Conservation (phyloP, 1,140 invertebrate species). For the Temnothorax longispinosus region DNA sequence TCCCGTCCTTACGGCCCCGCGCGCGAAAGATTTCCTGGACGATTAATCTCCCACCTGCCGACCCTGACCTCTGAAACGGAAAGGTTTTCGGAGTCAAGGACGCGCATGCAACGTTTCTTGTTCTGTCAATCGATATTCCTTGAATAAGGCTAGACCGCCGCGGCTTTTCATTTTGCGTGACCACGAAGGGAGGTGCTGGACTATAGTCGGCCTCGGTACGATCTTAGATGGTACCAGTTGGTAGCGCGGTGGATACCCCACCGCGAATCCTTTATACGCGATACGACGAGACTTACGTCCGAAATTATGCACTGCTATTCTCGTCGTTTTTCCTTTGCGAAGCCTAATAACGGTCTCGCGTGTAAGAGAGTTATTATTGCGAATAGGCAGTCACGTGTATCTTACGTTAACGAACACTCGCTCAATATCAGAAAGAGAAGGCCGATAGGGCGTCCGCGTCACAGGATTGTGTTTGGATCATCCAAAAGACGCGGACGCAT, state of each 20-base stretch:
- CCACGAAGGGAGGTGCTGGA: background rate
- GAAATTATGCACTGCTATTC: constrained; percentile 45
- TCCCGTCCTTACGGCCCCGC: constrained; percentile 22
- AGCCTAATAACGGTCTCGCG: constrained; percentile 33
- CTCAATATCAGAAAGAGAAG: background rate
- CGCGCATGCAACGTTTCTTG: constrained; percentile 64
- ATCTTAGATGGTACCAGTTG: background rate
- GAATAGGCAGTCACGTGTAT: background rate
- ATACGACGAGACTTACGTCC: background rate
- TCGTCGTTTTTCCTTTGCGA: background rate
- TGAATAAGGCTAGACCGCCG: constrained; percentile 51
- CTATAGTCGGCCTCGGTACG: constrained; percentile 10
- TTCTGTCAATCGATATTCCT: constrained; percentile 53
- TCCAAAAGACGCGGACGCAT: background rate
- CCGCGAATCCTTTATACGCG: background rate
- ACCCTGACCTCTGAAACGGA: constrained; percentile 61
- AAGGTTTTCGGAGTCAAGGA: constrained; percentile 70
- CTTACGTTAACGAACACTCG: background rate
- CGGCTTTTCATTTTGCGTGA: constrained; percentile 64
- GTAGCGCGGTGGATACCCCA: background rate
- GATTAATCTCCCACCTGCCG: constrained; percentile 68
- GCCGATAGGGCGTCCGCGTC: background rate
- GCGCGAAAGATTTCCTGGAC: constrained; percentile 50
- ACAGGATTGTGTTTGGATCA: background rate
- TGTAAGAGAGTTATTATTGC: constrained; percentile 1